phyloP scores from a whole-genome alignment of 2,888 invertebrate genomes.

The Chrysolina americana region DNA sequence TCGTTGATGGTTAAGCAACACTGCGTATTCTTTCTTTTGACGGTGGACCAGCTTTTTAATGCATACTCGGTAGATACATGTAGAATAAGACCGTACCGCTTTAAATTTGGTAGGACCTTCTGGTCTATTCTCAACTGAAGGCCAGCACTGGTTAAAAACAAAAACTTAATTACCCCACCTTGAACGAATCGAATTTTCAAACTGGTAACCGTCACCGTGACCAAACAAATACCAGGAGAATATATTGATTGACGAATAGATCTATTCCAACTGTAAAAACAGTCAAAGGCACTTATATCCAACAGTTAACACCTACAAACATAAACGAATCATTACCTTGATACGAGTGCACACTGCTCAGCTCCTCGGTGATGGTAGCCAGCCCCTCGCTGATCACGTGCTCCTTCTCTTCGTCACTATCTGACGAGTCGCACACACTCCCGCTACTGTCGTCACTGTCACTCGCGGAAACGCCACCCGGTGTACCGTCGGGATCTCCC shows the following conservation, averaged over 20 bases:
- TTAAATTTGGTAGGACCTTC: too few species aligned
- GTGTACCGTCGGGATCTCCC: conserved; percentile 21
- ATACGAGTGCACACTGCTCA: conserved; percentile 60
- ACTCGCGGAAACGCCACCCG: conserved; percentile 46
- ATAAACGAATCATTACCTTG: conserved; percentile 50
- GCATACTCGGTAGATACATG: too few species aligned
- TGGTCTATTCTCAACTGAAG: too few species aligned
- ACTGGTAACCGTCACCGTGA: background rate
- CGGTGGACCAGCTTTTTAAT: too few species aligned
- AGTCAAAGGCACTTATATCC: background rate
- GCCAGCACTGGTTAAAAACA: background rate
- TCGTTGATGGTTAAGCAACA: too few species aligned
- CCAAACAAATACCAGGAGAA: background rate
- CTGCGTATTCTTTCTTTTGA: too few species aligned
- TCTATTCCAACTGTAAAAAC: background rate
- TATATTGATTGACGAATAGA: background rate
- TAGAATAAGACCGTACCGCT: too few species aligned
- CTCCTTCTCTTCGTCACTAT: conserved; percentile 61
- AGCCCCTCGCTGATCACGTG: conserved; percentile 64
- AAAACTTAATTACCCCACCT: background rate
- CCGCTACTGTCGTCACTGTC: conserved; percentile 48
- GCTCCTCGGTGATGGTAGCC: conserved; percentile 68
- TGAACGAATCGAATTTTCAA: background rate
- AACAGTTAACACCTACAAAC: conserved; percentile 6
- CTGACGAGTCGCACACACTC: conserved; percentile 58